Conservation (phyloP, 2,888 invertebrate genomes). For the Apamea monoglypha region DNA sequence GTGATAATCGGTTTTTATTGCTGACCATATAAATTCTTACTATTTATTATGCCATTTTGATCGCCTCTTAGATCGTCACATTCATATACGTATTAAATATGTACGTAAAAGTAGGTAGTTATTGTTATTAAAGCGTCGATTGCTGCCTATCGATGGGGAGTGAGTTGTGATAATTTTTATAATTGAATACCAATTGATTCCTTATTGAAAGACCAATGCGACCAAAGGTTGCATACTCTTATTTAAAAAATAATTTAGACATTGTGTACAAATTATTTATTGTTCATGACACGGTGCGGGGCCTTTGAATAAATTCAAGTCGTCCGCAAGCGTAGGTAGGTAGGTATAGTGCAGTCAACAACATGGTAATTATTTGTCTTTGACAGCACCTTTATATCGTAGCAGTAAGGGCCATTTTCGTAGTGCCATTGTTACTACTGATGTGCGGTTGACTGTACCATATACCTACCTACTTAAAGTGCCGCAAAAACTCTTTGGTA, state of each 20-base stretch:
- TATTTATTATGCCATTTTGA: background rate
- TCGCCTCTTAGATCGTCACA: background rate
- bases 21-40: background rate
- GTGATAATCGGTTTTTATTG: background rate
- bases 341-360: background rate
- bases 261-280: background rate
- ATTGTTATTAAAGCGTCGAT: background rate
- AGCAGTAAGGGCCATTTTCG: background rate
- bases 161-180: constrained; percentile 46
- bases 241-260: background rate
- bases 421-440: background rate
- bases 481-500: background rate
- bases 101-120: background rate
- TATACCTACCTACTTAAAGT: background rate
- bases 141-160: constrained; percentile 12
- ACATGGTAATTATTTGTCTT: background rate
- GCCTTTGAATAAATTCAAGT: background rate
- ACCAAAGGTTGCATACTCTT: background rate
- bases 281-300: background rate
- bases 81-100: background rate
- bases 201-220: background rate
- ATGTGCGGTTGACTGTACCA: too few relatives aligned
- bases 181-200: background rate
- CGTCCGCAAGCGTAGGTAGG: background rate
- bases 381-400: background rate